phyloP scores from a whole-genome alignment of 2,797 vertebrate genomes.

The Gymnothorax reevesii region DNA sequence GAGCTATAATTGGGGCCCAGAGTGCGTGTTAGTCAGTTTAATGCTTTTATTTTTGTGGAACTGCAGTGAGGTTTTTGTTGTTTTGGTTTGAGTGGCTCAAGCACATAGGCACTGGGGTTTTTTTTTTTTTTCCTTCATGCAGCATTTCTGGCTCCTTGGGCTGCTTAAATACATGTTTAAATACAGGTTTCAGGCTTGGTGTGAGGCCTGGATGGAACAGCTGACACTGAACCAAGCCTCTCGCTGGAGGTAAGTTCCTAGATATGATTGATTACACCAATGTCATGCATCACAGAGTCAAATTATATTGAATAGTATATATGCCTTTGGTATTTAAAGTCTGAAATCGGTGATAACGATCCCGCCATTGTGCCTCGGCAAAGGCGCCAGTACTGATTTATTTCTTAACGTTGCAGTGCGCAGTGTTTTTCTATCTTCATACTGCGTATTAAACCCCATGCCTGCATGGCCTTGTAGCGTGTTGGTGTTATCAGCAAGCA shows the following conservation, averaged over 20 bases:
- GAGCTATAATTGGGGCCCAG: background rate
- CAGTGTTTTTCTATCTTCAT: background rate
- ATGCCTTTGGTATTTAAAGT: background rate
- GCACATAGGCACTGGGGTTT: slow-evolving; percentile 41
- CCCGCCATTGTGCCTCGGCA: background rate
- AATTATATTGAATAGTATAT: background rate
- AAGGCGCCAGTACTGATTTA: background rate
- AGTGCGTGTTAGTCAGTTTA: background rate
- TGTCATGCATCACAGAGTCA: background rate
- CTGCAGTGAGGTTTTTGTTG: slow-evolving; percentile 19
- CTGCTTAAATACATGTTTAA: slow-evolving; percentile 34
- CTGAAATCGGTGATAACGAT: background rate
- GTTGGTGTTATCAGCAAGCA: background rate
- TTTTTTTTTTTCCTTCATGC: slow-evolving; percentile 33
- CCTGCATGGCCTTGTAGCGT: background rate
- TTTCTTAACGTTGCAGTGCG: background rate
- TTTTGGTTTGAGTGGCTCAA: slow-evolving; percentile 41
- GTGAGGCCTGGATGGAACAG: background rate
- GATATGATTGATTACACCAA: background rate
- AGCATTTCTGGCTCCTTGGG: slow-evolving; percentile 65
- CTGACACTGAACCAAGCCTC: background rate
- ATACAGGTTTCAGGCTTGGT: slow-evolving; percentile 9
- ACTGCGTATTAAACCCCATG: background rate
- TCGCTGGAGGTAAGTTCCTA: background rate
- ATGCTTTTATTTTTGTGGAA: too few relatives aligned